These are phyloP conservation scores for Hydroisotoma schaefferi DNA, from an alignment of 2,888 invertebrate genomes.

Conservation along the genomic window DNA sequence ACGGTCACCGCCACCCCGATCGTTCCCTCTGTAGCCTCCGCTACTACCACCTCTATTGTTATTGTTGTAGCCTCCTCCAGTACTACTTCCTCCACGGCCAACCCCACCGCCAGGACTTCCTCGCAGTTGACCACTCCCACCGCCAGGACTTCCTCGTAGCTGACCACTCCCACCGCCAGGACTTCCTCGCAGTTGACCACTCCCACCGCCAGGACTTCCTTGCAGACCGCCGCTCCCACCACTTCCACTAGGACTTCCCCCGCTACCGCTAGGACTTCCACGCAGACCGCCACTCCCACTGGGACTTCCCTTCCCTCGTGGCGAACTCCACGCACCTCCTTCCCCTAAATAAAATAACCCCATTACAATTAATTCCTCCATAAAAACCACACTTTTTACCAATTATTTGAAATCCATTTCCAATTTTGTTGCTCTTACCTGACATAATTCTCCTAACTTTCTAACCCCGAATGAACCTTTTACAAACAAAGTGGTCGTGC, in stretches of 20 bases:
- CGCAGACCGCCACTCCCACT: conserved; percentile 12
- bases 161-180: background rate
- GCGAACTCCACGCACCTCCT: no score
- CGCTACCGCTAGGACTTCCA: conserved; percentile 6
- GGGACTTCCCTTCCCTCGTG: conserved; percentile 1
- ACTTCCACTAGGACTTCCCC: conserved; percentile 4
- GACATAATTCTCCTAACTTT: no score
- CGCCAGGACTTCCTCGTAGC: background rate
- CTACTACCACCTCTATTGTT: background rate
- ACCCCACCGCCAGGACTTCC: conserved; percentile 5
- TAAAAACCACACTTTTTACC: no score
- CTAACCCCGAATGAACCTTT: no score
- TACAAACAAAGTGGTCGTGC: no score
- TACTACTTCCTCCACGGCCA: background rate
- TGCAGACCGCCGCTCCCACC: background rate
- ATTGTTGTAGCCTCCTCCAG: background rate
- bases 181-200: background rate
- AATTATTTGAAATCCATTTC: no score
- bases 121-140: conserved; percentile 2
- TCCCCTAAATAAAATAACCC: no score
- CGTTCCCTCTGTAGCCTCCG: background rate
- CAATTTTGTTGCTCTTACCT: no score
- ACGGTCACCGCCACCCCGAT: background rate
- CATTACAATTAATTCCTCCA: no score
- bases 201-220: conserved; percentile 5